Base-by-base conservation (phyloP, 2,797 vertebrate species). In the Alosa sapidissima region DNA sequence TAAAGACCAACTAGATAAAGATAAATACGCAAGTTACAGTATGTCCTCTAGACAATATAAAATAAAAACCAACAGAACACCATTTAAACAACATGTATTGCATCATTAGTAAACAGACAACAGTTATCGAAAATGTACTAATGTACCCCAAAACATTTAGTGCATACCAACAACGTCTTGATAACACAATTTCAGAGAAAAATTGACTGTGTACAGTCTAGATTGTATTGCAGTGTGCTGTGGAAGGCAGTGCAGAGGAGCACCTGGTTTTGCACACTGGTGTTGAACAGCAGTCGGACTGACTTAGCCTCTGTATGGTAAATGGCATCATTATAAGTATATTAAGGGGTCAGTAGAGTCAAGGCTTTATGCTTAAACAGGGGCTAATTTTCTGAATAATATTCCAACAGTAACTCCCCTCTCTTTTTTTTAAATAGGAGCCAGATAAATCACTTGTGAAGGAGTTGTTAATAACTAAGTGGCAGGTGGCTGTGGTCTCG, bases 241-340 rank as follows among this genome's bases (percentile, higher is more conserved):
- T 62, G 52, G 78, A 45, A 84, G 9, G 47, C 52, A 36, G 81
- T 49, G 58, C 68, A 85, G 82, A 14, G 65, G 9, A 60, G 45
- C 45, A 58, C 48, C 83, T 84, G 68, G 68, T 75, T 84, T 47
- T 81, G 75, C 87, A 28, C 86, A n/a, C 13, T 82, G 13, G 48
- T 54, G n/a, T 10, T 14, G 81, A 51, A n/a, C 28, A 52, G n/a
- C 48, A 51, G n/a, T 36, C 47, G 14, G 82, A 82, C 83, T 91
- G 91, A 93, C 93, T 94, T 90, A 92, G 95, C 93, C 92, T 93
- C 84, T 91, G 92, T 90, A 93, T 96, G 94, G 91, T 95, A 96
- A 97, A 97, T 96, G 94, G 92, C 91, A 60, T 96, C 95, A 96
- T 97, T 97, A 97, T 92, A 96, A 96, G 94, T 91, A 95, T 95